Conservation (phyloP, 2,888 invertebrate species). For the Spatulosminthurus flaviceps region DNA sequence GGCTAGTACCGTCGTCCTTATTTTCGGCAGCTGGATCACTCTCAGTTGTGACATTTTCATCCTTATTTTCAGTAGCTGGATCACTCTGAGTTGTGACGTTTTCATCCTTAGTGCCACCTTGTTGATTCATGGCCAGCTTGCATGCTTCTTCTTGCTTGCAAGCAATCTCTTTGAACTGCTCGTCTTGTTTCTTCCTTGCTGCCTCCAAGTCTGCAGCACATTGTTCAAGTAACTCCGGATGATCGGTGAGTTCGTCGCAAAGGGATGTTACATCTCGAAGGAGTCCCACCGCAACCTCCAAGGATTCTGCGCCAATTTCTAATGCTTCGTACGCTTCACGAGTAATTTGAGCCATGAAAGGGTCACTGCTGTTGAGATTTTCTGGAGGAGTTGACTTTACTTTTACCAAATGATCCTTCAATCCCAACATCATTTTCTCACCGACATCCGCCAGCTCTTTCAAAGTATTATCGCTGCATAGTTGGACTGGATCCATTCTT, state of each 20-base stretch:
- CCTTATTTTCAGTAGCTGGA: no score
- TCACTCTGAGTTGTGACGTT: no score
- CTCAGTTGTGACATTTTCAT: no score
- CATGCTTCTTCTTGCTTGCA: neutral
- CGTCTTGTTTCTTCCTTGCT: constrained; percentile 22
- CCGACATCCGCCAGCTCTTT: constrained; percentile 6
- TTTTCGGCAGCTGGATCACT: no score
- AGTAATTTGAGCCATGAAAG: constrained; percentile 18
- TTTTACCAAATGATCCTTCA: constrained; percentile 15
- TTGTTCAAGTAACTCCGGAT: constrained; percentile 20
- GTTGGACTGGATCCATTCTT: constrained; percentile 38
- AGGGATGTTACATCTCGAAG: constrained; percentile 22
- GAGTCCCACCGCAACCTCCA: constrained; percentile 30
- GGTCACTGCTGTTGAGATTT: neutral
- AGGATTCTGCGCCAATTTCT: constrained; percentile 31
- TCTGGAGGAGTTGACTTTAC: neutral
- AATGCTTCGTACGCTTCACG: constrained; percentile 37
- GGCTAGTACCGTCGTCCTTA: no score
- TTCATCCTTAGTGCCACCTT: no score
- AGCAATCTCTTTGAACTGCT: neutral
- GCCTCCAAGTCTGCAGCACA: neutral
- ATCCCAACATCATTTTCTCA: neutral
- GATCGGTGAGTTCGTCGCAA: constrained; percentile 22
- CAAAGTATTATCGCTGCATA: constrained; percentile 35
- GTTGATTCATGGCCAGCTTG: neutral